phyloP scores from a whole-genome alignment of 2,113 vertebrate species.

The Pogona vitticeps region DNA sequence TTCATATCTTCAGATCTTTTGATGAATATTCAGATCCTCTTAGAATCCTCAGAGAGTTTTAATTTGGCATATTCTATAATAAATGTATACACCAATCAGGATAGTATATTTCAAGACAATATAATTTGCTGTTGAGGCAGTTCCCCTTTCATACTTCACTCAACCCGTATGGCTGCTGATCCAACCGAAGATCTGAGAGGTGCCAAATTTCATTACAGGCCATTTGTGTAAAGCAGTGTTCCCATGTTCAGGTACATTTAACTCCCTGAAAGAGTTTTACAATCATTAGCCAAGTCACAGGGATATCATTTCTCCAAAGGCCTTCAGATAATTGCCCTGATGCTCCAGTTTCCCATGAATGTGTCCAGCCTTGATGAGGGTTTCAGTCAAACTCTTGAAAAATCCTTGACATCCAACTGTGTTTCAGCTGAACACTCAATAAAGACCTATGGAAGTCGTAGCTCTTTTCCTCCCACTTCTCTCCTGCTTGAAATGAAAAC shows the following conservation, averaged over 20 bases:
- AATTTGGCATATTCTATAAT: background rate
- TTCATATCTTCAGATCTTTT: background rate
- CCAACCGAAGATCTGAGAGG: background rate
- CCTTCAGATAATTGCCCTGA: background rate
- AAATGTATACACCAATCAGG: background rate
- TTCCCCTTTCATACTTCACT: background rate
- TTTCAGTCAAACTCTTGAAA: background rate
- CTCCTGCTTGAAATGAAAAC: too few relatives aligned
- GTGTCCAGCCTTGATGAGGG: background rate
- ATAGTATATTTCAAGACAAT: background rate
- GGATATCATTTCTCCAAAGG: background rate
- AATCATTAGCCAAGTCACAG: background rate
- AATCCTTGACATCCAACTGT: background rate
- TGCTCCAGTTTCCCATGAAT: background rate
- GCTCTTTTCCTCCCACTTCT: too few relatives aligned
- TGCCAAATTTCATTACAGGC: background rate
- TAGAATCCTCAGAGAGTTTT: background rate
- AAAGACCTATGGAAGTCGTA: too few relatives aligned
- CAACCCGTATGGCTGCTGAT: background rate
- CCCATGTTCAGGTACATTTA: background rate
- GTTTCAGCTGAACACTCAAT: background rate
- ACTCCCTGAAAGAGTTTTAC: background rate
- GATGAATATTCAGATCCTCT: background rate
- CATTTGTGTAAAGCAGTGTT: background rate
- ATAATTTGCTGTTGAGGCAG: background rate